Evolutionary conservation across 2,797 vertebrate genomes (phyloP).

Genomic region (Coluber constrictor): DNA sequence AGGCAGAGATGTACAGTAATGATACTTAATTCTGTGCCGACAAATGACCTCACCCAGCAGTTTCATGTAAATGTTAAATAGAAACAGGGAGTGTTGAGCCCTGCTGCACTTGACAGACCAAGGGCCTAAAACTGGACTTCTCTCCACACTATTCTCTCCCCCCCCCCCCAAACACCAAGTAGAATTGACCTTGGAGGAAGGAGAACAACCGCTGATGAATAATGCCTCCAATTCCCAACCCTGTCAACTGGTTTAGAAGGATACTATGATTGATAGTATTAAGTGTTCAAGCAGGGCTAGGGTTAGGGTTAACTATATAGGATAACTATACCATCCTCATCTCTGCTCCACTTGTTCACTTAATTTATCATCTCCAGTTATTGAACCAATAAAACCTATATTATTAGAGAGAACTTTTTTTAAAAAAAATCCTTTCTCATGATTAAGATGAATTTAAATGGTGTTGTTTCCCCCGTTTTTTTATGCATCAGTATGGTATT

Average conservation of each 20-base stretch:
- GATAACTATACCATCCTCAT: neutral
- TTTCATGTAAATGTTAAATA: neutral
- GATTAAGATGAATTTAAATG: neutral
- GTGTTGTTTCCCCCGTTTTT: neutral
- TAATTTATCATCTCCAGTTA: neutral
- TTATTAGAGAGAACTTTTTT: too few species aligned
- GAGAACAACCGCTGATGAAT: neutral
- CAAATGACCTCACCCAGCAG: neutral
- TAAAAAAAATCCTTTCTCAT: neutral
- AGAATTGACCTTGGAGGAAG: neutral
- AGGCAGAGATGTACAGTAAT: neutral
- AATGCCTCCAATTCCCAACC: neutral
- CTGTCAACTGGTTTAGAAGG: neutral
- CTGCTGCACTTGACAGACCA: neutral
- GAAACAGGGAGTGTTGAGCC: neutral
- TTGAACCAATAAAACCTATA: neutral
- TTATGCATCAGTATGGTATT: neutral
- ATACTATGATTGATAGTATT: neutral
- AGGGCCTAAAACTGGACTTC: neutral
- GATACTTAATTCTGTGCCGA: neutral
- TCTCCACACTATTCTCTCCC: neutral
- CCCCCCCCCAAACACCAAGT: neutral
- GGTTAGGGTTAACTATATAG: too few species aligned
- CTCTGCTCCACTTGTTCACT: neutral
- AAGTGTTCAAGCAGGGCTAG: neutral